phyloP scores from a whole-genome alignment of 2,797 vertebrate genomes.

The Holocentrus rufus region DNA sequence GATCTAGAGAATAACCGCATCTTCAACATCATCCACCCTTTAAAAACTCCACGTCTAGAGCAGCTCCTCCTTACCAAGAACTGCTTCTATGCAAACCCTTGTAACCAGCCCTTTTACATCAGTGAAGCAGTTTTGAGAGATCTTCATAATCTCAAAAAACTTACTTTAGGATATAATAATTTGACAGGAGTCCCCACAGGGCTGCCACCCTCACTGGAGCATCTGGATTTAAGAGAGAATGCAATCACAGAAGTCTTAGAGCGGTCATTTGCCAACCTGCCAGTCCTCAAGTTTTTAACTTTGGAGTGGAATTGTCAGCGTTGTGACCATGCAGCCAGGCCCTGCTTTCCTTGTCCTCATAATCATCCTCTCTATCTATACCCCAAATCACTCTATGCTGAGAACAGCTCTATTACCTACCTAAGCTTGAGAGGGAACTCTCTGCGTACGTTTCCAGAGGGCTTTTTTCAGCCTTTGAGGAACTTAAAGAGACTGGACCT shows the following conservation, averaged over 20 bases:
- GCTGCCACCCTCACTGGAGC: slow-evolving; percentile 80
- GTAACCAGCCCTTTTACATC: slow-evolving; percentile 75
- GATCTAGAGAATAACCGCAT: slow-evolving; percentile 83
- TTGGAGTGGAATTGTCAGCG: slow-evolving; percentile 90
- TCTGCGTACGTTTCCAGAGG: slow-evolving; percentile 74
- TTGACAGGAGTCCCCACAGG: slow-evolving; percentile 78
- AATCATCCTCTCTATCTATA: slow-evolving; percentile 74
- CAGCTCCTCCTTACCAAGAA: slow-evolving; percentile 80
- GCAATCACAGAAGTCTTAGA: slow-evolving; percentile 76
- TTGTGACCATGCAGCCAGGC: slow-evolving; percentile 86
- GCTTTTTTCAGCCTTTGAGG: slow-evolving; percentile 72
- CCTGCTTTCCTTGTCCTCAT: slow-evolving; percentile 84
- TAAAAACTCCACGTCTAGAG: slow-evolving; percentile 71
- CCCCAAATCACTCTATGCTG: slow-evolving; percentile 68
- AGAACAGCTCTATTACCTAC: slow-evolving; percentile 70
- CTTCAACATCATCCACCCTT: slow-evolving; percentile 69
- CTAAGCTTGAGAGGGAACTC: slow-evolving; percentile 84
- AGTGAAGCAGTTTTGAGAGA: slow-evolving; percentile 72
- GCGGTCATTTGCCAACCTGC: slow-evolving; percentile 80
- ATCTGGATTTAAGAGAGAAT: slow-evolving; percentile 85
- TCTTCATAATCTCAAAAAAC: slow-evolving; percentile 76
- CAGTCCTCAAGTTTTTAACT: slow-evolving; percentile 72
- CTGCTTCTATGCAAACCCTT: slow-evolving; percentile 87
- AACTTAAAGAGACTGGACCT: slow-evolving; percentile 78
- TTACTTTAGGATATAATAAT: slow-evolving; percentile 85